phyloP scores from a whole-genome alignment of 2,888 invertebrate genomes.

The Scaptomyza flava region DNA sequence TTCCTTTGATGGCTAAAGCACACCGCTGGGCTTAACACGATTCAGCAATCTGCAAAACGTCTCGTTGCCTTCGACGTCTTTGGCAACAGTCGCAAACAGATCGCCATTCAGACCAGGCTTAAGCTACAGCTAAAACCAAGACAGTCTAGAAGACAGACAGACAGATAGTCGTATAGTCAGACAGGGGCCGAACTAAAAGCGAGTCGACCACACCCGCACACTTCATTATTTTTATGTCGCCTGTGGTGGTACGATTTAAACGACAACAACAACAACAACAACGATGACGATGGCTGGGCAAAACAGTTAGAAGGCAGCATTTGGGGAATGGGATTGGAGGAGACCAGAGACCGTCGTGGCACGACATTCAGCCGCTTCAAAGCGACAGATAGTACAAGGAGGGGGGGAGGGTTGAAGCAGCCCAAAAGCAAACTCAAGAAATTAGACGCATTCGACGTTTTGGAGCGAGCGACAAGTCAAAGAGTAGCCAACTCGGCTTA shows the following conservation, averaged over 20 bases:
- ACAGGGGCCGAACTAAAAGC: slow-evolving; percentile 52
- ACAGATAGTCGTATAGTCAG: slow-evolving; percentile 14
- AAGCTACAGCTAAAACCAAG: slow-evolving; percentile 19
- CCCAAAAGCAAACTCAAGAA: slow-evolving; percentile 64
- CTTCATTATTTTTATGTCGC: slow-evolving; percentile 85
- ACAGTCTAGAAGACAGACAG: slow-evolving; percentile 41
- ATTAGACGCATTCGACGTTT: slow-evolving; percentile 79
- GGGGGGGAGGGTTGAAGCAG: slow-evolving; percentile 27
- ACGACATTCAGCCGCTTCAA: slow-evolving; percentile 61
- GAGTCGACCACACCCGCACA: slow-evolving; percentile 85
- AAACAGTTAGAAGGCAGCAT: slow-evolving; percentile 22
- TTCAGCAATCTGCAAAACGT: slow-evolving; percentile 74
- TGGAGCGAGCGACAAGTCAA: slow-evolving; percentile 77
- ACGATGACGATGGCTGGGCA: slow-evolving; percentile 24
- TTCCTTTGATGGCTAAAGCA: slow-evolving; percentile 36
- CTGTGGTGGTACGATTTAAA: slow-evolving; percentile 82
- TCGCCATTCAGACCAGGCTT: slow-evolving; percentile 61
- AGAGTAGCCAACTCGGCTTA: slow-evolving; percentile 51
- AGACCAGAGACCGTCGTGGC: slow-evolving; percentile 43
- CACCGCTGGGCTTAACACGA: slow-evolving; percentile 77
- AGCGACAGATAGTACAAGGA: background rate
- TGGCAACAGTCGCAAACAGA: slow-evolving; percentile 69
- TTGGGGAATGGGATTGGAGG: background rate
- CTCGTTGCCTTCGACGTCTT: slow-evolving; percentile 69
- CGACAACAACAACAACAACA: slow-evolving; percentile 71